Evolutionary conservation across 2,797 vertebrate genomes (phyloP).

Genomic region (Sorex maritimensis): DNA sequence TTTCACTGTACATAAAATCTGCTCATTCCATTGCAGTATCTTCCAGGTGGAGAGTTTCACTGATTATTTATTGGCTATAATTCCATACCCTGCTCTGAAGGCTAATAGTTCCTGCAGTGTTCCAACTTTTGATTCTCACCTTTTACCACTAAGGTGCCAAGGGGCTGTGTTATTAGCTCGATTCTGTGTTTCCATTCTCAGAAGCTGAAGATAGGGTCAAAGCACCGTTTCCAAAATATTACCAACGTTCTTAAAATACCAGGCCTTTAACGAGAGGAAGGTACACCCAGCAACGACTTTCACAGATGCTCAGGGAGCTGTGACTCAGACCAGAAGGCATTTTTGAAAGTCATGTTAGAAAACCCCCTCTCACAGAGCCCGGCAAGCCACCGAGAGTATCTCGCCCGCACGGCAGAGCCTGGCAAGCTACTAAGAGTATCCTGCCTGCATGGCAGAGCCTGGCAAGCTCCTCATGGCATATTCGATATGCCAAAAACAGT

Average conservation of each 20-base stretch:
- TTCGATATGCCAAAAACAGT: no score
- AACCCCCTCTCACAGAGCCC: neutral
- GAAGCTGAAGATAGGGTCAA: neutral
- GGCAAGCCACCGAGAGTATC: no score
- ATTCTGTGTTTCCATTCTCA: conserved; percentile 17
- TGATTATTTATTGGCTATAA: conserved; percentile 16
- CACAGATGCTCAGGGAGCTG: neutral
- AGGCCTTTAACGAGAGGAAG: neutral
- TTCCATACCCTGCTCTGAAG: neutral
- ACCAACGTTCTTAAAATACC: neutral
- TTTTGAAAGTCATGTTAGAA: conserved; percentile 53
- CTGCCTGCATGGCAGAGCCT: no score
- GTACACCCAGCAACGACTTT: neutral
- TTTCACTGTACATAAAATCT: neutral
- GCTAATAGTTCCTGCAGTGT: conserved; percentile 16
- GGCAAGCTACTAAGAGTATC: no score
- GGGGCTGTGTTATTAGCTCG: neutral
- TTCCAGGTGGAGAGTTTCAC: conserved; percentile 36
- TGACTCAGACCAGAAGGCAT: conserved; percentile 15
- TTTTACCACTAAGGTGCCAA: neutral
- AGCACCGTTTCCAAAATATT: conserved; percentile 29
- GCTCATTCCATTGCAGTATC: neutral
- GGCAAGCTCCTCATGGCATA: no score
- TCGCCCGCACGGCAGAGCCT: no score
- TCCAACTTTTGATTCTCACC: neutral